Evolutionary conservation across 2,888 invertebrate genomes (phyloP).

Genomic region (Vanessa cardui): DNA sequence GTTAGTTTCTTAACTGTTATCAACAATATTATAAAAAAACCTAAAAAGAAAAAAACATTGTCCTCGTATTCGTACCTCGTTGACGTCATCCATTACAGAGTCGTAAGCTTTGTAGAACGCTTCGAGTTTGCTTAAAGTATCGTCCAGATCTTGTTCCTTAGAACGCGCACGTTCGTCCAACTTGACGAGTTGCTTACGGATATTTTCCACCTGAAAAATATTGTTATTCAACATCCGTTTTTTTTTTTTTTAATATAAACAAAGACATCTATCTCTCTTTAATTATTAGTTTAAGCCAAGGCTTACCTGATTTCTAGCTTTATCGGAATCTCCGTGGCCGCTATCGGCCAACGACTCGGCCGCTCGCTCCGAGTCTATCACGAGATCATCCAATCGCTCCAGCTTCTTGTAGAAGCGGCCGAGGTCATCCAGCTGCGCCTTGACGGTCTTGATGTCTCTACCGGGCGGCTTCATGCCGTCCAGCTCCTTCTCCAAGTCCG

Average conservation of each 20-base stretch:
- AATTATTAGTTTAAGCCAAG: not conserved
- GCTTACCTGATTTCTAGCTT: constrained; percentile 89
- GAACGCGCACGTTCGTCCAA: constrained; percentile 90
- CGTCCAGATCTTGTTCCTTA: constrained; percentile 90
- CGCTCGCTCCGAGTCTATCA: constrained; percentile 86
- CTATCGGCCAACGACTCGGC: constrained; percentile 91
- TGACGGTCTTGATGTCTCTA: constrained; percentile 92
- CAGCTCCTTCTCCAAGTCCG: constrained; percentile 91
- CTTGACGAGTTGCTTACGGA: constrained; percentile 90
- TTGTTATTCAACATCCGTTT: not conserved
- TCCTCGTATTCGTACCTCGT: constrained; percentile 76
- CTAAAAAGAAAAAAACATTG: too few relatives aligned
- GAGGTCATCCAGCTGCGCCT: constrained; percentile 92
- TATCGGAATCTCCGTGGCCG: constrained; percentile 92
- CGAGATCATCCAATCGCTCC: constrained; percentile 85
- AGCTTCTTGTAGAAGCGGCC: constrained; percentile 86
- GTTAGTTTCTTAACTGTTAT: not conserved
- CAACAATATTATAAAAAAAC: too few relatives aligned
- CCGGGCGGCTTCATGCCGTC: constrained; percentile 93
- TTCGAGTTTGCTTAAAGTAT: constrained; percentile 89
- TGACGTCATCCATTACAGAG: constrained; percentile 89
- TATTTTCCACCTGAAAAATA: constrained; percentile 81
- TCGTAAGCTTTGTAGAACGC: constrained; percentile 92
- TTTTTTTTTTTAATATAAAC: too few relatives aligned
- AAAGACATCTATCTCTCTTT: too few relatives aligned